These are phyloP conservation scores for Caenorhabditis afra DNA, from an alignment of 2,888 invertebrate species.

Conservation along the genomic window DNA sequence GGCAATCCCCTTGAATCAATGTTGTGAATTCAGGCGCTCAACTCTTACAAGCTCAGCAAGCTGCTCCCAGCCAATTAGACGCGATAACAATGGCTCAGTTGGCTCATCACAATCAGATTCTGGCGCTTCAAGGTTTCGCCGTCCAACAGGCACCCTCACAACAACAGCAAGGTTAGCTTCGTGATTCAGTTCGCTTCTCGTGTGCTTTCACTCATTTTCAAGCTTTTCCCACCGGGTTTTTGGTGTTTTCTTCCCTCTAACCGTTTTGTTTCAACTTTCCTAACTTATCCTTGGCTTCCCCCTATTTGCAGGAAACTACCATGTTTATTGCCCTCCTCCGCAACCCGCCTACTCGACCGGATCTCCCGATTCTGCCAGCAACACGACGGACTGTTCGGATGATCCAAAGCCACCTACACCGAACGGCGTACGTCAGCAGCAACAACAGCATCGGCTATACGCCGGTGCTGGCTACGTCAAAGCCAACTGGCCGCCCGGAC, in stretches of 20 bases:
- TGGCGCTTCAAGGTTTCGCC: constrained; percentile 56
- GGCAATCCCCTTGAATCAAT: background rate
- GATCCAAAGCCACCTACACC: constrained; percentile 17
- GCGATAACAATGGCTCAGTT: constrained; percentile 50
- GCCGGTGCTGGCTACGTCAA: constrained; percentile 10
- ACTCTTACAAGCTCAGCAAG: constrained; percentile 1
- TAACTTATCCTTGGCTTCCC: constrained; percentile 19
- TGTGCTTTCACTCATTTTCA: background rate
- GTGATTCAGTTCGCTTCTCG: no score
- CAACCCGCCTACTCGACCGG: constrained; percentile 42
- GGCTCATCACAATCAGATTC: constrained; percentile 51
- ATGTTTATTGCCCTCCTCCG: constrained; percentile 3
- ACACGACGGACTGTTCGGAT: constrained; percentile 37
- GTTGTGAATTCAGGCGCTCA: constrained; percentile 26
- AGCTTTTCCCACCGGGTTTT: background rate
- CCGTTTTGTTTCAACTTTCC: constrained; percentile 2
- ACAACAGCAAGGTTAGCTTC: constrained; percentile 47
- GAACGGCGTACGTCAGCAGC: background rate
- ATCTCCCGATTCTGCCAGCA: constrained; percentile 48
- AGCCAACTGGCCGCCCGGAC: background rate
- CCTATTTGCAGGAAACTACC: constrained; percentile 29
- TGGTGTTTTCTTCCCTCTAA: constrained; percentile 3
- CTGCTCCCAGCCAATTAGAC: constrained; percentile 37
- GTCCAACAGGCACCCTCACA: constrained; percentile 47
- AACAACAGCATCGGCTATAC: background rate